A percentile compares a stretch with the other conserved stretches of the same genome.
Evolutionary conservation across 2,113 vertebrate species (phyloP).

Genomic region (Rhodinocichla rosea): DNA sequence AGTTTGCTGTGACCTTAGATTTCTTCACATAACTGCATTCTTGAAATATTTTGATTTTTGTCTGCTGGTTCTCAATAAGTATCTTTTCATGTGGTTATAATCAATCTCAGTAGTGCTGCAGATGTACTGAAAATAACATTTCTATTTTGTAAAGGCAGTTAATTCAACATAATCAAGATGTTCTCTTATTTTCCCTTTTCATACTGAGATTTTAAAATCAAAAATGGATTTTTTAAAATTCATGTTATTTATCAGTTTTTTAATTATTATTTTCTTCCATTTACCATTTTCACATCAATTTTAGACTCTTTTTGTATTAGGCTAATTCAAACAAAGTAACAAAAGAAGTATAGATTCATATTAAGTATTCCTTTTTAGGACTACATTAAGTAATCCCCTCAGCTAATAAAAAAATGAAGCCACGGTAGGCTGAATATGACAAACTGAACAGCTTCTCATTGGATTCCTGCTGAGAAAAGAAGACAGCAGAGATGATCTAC

Average conservation of each 20-base stretch:
- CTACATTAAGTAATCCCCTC: background rate
- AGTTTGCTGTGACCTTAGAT: background rate
- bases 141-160: background rate
- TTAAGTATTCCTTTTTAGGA: background rate
- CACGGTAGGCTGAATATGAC: background rate
- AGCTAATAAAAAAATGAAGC: background rate
- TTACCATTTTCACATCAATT: background rate
- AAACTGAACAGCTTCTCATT: background rate
- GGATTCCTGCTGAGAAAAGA: background rate
- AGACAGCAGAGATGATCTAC: background rate
- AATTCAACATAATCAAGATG: background rate
- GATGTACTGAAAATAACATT: background rate
- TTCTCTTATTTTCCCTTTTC: background rate
- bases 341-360: background rate
- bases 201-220: background rate
- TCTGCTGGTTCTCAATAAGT: conserved; percentile 1
- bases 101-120: background rate
- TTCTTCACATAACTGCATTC: background rate
- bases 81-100: conserved; percentile 28
- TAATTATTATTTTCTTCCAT: background rate
- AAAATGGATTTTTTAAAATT: background rate
- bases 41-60: background rate
- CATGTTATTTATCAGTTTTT: background rate
- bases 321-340: background rate
- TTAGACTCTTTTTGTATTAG: background rate